phyloP scores from a whole-genome alignment of 2,888 invertebrate genomes.

The Leptodirus hochenwartii region DNA sequence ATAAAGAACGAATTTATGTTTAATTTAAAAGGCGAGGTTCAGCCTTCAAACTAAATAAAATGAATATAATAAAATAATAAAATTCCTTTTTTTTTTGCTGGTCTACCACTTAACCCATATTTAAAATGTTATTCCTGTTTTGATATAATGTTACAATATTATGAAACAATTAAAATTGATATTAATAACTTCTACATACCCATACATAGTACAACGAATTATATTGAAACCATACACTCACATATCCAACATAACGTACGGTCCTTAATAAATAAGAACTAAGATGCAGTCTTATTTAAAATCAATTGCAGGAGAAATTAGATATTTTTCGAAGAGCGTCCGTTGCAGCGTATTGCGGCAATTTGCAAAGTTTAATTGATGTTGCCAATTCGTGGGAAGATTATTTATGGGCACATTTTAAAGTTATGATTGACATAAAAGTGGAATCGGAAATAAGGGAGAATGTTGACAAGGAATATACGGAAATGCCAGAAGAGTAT shows the following conservation, averaged over 20 bases:
- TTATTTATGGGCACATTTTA: conserved; percentile 73
- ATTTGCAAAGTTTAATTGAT: conserved; percentile 55
- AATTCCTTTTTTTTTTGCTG: too few species aligned
- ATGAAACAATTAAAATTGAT: too few species aligned
- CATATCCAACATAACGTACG: too few species aligned
- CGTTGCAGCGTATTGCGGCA: conserved; percentile 66
- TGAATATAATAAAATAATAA: conserved; percentile 5
- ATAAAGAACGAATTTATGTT: too few species aligned
- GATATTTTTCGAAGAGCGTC: conserved; percentile 44
- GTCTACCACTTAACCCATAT: too few species aligned
- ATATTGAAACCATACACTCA: too few species aligned
- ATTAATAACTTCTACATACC: too few species aligned
- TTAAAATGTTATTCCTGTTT: conserved; percentile 1
- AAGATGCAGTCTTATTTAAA: not conserved
- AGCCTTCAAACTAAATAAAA: too few species aligned
- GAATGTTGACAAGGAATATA: conserved; percentile 33
- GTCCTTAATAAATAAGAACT: too few species aligned
- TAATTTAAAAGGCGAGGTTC: too few species aligned
- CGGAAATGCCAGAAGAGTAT: conserved; percentile 43
- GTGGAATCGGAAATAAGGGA: conserved; percentile 64
- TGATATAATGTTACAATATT: too few species aligned
- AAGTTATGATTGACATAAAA: conserved; percentile 62
- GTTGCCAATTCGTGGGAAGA: conserved; percentile 79
- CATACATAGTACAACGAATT: too few species aligned
- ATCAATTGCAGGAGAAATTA: conserved; percentile 33